Conservation (phyloP, 2,113 vertebrate species). For the Pelobates fuscus region DNA sequence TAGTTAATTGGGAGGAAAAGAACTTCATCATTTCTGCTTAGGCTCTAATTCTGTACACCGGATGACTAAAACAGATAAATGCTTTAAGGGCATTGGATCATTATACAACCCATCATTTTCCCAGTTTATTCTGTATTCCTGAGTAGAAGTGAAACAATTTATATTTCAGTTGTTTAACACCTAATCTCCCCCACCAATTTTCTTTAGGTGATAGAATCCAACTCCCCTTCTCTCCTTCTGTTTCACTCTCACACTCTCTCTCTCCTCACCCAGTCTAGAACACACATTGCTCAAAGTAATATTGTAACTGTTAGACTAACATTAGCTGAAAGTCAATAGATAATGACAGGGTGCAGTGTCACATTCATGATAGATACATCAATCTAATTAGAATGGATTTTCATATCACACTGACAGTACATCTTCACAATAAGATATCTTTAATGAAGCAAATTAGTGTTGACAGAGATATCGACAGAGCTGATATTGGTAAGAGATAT, state of each 20-base stretch:
- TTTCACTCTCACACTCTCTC: too few relatives aligned
- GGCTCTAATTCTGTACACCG: too few relatives aligned
- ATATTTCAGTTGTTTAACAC: too few relatives aligned
- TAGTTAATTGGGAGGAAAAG: neutral
- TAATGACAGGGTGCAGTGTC: conserved; percentile 43
- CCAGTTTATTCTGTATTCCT: too few relatives aligned
- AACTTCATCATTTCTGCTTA: neutral
- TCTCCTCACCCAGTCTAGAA: neutral
- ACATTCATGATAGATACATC: conserved; percentile 35
- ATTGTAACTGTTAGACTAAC: conserved; percentile 23
- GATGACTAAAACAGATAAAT: too few relatives aligned
- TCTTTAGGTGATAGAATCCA: too few relatives aligned
- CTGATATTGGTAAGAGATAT: conserved; percentile 26
- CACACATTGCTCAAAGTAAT: conserved; percentile 7
- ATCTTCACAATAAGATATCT: conserved; percentile 22
- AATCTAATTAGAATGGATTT: conserved; percentile 19
- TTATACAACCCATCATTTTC: too few relatives aligned
- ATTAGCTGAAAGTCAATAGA: conserved; percentile 33
- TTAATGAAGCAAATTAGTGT: conserved; percentile 39
- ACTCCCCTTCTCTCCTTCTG: too few relatives aligned
- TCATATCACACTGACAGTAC: neutral
- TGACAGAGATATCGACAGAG: conserved; percentile 37
- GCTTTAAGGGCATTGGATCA: too few relatives aligned
- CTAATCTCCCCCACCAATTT: too few relatives aligned
- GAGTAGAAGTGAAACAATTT: too few relatives aligned